Evolutionary conservation across 1,140 invertebrate species (phyloP), one percentile per base, ranked within the genome.

Genomic region (Nasonia longicornis): DNA sequence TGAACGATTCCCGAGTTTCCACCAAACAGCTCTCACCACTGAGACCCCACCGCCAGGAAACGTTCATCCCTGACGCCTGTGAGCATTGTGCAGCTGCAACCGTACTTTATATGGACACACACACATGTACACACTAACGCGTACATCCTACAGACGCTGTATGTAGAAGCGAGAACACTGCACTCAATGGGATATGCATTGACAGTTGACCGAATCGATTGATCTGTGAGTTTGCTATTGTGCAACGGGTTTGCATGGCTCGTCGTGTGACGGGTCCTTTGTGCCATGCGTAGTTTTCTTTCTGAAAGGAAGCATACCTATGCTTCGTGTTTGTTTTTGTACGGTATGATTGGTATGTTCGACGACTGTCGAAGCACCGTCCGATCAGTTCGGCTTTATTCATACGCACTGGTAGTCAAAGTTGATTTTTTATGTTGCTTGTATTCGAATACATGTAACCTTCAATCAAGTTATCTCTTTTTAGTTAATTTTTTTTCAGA

Each of bases 231-330:
- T 14, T 63, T 58, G 29, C 52, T n/a, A 58, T 58, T 20, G 16
- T n/a, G 52, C 52, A 73, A 26, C 10, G n/a, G 22, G n/a, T 76
- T 76, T 64, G 8, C 26, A 31, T 66, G 20, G 14, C 74, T 76
- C 29, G 74, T 66, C 63, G 2, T 3, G 14, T 35, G 48, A 38
- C 73, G 52, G 38, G 26, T 26, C 16, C 4, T 38, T 35, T 75
- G 73, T 76, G 74, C 74, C 74, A 76, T 76, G 52, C 74, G n/a
- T 76, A 76, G 38, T 76, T 38, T 35, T 71, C 35, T 66, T 63
- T 29, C 31, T 48, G 10, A 35, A 4, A 63, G 38, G 31, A 73
- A 75, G 71, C 71, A 73, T 42, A 45, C 42, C 3, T n/a, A 20
- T 35, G 26, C 29, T 71, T 71, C 52, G 29, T 71, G 22, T 26